Conservation (phyloP, 2,888 invertebrate species). For the Acrobasis repandana region DNA sequence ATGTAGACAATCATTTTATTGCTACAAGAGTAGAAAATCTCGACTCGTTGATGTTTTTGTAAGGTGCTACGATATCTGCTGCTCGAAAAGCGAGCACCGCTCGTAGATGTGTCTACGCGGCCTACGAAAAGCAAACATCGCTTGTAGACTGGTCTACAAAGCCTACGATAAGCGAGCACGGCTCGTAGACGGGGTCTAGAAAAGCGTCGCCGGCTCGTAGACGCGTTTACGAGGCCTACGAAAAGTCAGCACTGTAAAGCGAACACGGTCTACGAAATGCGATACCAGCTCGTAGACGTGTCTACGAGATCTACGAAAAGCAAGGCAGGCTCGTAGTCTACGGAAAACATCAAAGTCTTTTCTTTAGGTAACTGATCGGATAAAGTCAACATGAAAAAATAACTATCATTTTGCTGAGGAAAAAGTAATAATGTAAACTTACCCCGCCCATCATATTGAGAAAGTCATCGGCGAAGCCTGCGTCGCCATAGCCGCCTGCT, state of each 20-base stretch:
- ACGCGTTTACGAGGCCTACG: background rate
- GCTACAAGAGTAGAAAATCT: too few relatives aligned
- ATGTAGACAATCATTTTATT: too few relatives aligned
- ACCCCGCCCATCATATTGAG: constrained; percentile 69
- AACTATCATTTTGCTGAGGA: too few relatives aligned
- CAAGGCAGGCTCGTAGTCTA: background rate
- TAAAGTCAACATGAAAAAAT: too few relatives aligned
- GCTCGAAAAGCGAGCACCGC: background rate
- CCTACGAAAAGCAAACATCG: too few relatives aligned
- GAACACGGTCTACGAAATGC: background rate
- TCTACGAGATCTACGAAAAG: background rate
- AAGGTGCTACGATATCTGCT: background rate
- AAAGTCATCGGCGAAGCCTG: constrained; percentile 60
- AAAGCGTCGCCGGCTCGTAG: background rate
- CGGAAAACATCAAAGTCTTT: too few relatives aligned
- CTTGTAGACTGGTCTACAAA: background rate
- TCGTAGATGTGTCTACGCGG: too few relatives aligned
- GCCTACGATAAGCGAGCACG: background rate
- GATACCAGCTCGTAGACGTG: background rate
- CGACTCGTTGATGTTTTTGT: background rate
- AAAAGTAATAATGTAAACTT: constrained; percentile 39
- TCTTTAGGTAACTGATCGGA: too few relatives aligned
- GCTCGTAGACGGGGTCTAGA: background rate
- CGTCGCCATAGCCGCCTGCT: constrained; percentile 42
- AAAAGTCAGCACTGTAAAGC: background rate